Conservation (phyloP, 2,797 vertebrate species). For the Falco peregrinus region DNA sequence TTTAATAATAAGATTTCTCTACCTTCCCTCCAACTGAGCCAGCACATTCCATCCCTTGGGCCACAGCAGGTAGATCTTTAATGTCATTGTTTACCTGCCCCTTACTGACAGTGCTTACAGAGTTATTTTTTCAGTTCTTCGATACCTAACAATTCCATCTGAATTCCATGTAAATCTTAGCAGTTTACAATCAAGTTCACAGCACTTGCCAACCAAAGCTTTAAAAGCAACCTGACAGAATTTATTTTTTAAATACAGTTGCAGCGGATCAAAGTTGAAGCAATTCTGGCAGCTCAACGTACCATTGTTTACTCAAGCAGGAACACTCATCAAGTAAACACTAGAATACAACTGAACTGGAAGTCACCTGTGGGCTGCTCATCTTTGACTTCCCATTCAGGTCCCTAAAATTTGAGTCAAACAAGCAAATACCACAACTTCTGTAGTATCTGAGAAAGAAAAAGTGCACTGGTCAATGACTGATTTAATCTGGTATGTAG, state of each 20-base stretch:
- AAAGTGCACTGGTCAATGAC: background rate
- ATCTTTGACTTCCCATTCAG: background rate
- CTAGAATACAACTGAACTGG: background rate
- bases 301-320: background rate
- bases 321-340: background rate
- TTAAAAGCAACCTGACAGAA: background rate
- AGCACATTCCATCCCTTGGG: background rate
- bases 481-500: background rate
- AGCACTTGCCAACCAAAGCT: background rate
- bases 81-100: background rate
- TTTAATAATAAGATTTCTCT: background rate
- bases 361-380: background rate
- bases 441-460: background rate
- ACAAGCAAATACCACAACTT: background rate
- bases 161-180: background rate
- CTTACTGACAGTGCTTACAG: background rate
- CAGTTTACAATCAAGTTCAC: background rate
- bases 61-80: background rate
- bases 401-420: background rate
- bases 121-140: background rate
- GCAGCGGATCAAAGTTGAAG: background rate
- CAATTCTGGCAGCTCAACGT: background rate
- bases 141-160: background rate
- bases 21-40: background rate
- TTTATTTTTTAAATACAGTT: background rate